A percentile compares a stretch with the other conserved stretches of the same genome.
Evolutionary conservation across 92 coral and sea anemone genomes (phyloP).

Genomic region (Muricea muricata): DNA sequence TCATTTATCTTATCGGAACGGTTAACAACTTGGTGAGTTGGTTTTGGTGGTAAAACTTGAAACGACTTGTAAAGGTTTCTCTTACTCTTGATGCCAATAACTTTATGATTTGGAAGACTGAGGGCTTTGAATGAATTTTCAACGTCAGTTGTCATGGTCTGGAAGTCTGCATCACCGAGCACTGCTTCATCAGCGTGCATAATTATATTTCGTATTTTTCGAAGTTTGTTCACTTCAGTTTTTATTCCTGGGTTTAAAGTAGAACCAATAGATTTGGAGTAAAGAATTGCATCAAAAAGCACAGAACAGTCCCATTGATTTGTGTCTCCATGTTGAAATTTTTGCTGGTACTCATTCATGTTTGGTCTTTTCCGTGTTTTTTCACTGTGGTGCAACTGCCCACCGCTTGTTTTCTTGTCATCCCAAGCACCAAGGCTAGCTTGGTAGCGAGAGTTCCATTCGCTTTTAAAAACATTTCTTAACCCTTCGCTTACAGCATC

Average conservation of each 20-base stretch:
- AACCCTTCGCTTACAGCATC: slow-evolving; percentile 43
- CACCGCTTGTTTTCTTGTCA: slow-evolving; percentile 55
- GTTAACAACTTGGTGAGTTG: slow-evolving; percentile 44
- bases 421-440: slow-evolving; percentile 52
- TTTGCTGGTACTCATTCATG: background rate
- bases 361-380: slow-evolving; percentile 15
- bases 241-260: slow-evolving; percentile 23
- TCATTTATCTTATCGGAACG: slow-evolving; percentile 13
- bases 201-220: background rate
- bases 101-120: background rate
- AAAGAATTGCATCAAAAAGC: slow-evolving; percentile 58
- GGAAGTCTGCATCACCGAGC: background rate
- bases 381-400: slow-evolving; percentile 33
- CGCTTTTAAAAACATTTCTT: background rate
- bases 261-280: slow-evolving; percentile 48
- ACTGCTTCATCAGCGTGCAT: slow-evolving; percentile 24
- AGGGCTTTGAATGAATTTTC: background rate
- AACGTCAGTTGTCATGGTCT: background rate
- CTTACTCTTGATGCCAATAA: background rate
- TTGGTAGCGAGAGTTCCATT: slow-evolving; percentile 55
- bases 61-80: slow-evolving; percentile 3
- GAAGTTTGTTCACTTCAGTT: slow-evolving; percentile 28
- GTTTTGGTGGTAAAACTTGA: slow-evolving; percentile 52
- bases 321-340: slow-evolving; percentile 49
- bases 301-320: slow-evolving; percentile 65